phyloP scores from a whole-genome alignment of 1,140 invertebrate species.

The Berghia stephanieae region DNA sequence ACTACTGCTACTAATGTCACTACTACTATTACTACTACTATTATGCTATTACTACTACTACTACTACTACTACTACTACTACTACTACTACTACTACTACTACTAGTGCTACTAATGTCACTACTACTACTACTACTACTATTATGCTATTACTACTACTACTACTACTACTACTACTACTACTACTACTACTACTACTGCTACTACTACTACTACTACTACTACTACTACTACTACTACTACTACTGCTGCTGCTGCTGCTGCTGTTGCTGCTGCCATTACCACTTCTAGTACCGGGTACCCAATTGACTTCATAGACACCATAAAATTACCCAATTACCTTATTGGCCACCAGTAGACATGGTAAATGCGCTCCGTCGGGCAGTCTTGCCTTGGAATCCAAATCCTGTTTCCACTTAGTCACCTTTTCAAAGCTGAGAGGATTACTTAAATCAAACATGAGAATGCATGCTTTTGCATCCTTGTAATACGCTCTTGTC shows the following conservation, averaged over 20 bases:
- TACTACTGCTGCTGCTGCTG: slow-evolving; percentile 8
- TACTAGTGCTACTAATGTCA: no score
- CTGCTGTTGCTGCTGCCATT: neutral
- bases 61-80: neutral
- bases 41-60: no score
- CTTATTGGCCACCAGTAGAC: slow-evolving; percentile 72
- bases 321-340: slow-evolving; percentile 49
- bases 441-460: slow-evolving; percentile 72
- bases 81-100: no score
- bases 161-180: slow-evolving; percentile 31
- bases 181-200: slow-evolving; percentile 30
- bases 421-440: slow-evolving; percentile 69
- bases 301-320: neutral
- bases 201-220: slow-evolving; percentile 29
- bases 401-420: slow-evolving; percentile 72
- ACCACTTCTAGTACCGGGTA: neutral
- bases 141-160: slow-evolving; percentile 31
- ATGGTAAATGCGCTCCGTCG: slow-evolving; percentile 69
- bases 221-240: slow-evolving; percentile 30
- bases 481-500: slow-evolving; percentile 73
- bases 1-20: no score
- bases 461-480: slow-evolving; percentile 71
- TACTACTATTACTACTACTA: no score
- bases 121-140: no score
- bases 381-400: slow-evolving; percentile 70